Conservation (phyloP, 2,888 invertebrate species). For the Drosophila diplacantha region DNA sequence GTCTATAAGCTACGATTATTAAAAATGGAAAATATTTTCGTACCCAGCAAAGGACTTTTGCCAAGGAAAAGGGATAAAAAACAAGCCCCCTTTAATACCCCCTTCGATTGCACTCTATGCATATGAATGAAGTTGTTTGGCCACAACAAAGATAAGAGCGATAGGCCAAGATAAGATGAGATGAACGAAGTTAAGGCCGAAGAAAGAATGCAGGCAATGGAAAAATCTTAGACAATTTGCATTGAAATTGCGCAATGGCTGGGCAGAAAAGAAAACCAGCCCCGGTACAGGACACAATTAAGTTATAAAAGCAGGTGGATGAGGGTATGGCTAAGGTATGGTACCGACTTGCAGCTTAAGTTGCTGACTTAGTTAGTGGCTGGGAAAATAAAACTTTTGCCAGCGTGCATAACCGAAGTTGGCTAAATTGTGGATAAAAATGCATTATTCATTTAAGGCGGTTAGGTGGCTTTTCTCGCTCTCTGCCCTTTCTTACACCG, state of each 20-base stretch:
- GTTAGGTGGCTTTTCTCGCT: neutral
- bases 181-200: slow-evolving; percentile 9
- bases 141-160: slow-evolving; percentile 41
- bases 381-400: slow-evolving; percentile 42
- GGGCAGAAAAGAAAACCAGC: slow-evolving; percentile 17
- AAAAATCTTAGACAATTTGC: slow-evolving; percentile 52
- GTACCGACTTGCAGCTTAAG: slow-evolving; percentile 6
- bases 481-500: neutral
- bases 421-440: slow-evolving; percentile 63
- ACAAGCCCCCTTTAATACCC: slow-evolving; percentile 3
- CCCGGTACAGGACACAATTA: slow-evolving; percentile 48
- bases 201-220: slow-evolving; percentile 16
- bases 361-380: slow-evolving; percentile 35
- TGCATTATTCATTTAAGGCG: slow-evolving; percentile 65
- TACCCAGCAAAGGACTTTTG: slow-evolving; percentile 14
- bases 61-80: slow-evolving; percentile 22
- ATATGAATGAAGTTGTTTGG: slow-evolving; percentile 67
- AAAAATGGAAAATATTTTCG: slow-evolving; percentile 63
- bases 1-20: slow-evolving; percentile 62
- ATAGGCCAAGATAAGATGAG: slow-evolving; percentile 26
- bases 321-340: neutral
- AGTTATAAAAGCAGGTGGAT: slow-evolving; percentile 37
- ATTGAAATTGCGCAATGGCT: slow-evolving; percentile 39
- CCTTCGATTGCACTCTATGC: slow-evolving; percentile 64
- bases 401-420: slow-evolving; percentile 40